Evolutionary conservation across 2,888 invertebrate species (phyloP).

Genomic region (Formica aserva): DNA sequence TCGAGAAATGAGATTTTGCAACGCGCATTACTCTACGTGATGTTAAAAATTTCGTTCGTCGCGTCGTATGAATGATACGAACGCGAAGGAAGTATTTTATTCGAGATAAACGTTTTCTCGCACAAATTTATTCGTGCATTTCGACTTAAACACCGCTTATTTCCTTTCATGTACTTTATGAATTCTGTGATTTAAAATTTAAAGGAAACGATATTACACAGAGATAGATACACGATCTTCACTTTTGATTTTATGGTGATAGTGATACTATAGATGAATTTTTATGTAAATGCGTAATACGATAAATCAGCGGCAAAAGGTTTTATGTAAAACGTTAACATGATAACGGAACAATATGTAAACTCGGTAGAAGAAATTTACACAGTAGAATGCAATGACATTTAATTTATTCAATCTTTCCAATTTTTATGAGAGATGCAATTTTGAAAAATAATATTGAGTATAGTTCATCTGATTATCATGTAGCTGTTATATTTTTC

Average conservation of each 20-base stretch:
- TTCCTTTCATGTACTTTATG: neutral
- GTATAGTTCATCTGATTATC: constrained; percentile 47
- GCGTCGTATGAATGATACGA: constrained; percentile 11
- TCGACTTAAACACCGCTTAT: neutral
- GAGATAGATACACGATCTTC: neutral
- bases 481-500: constrained; percentile 53
- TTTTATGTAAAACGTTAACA: neutral
- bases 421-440: constrained; percentile 27
- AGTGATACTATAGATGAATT: neutral
- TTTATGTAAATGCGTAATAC: neutral
- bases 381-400: neutral
- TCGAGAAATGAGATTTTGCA: constrained; percentile 34
- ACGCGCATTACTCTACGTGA: constrained; percentile 12
- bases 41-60: constrained; percentile 32
- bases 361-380: neutral
- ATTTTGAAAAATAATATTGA: constrained; percentile 33
- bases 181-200: constrained; percentile 21
- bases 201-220: neutral
- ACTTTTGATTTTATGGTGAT: constrained; percentile 22
- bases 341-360: neutral
- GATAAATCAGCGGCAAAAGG: neutral
- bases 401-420: constrained; percentile 20
- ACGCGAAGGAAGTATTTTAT: constrained; percentile 15
- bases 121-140: constrained; percentile 41
- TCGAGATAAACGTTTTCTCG: constrained; percentile 31